Evolutionary conservation across 1,140 invertebrate genomes (phyloP).

Genomic region (Daktulosphaira vitifoliae): DNA sequence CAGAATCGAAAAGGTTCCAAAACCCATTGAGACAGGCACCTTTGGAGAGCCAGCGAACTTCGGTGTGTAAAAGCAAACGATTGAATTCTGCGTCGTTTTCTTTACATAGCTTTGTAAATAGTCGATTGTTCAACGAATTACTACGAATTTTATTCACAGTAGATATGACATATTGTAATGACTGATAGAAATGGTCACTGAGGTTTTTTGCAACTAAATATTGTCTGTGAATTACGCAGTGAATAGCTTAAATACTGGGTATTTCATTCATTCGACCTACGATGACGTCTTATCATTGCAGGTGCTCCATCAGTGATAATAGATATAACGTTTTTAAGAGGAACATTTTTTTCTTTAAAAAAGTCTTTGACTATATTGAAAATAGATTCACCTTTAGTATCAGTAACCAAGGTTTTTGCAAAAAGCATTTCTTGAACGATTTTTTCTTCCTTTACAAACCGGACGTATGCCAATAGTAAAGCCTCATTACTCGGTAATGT

Average conservation of each 20-base stretch:
- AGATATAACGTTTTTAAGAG: neutral
- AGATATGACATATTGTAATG: neutral
- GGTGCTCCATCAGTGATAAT: neutral
- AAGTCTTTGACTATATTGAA: neutral
- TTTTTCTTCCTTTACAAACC: neutral
- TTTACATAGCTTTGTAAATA: neutral
- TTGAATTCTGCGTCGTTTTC: neutral
- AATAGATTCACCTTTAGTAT: too few relatives aligned
- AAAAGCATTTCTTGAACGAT: neutral
- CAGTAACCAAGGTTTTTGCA: neutral
- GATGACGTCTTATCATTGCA: neutral
- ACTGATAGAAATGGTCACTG: too few relatives aligned
- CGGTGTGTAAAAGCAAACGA: neutral
- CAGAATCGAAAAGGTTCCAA: neutral
- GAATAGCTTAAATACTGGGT: neutral
- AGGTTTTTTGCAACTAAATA: neutral
- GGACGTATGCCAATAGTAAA: neutral
- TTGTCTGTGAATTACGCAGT: neutral
- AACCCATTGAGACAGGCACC: neutral
- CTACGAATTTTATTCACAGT: neutral
- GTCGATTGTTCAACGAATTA: neutral
- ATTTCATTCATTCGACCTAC: neutral
- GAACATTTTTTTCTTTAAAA: neutral
- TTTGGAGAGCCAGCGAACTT: too few relatives aligned
- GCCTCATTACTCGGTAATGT: neutral